phyloP scores from a whole-genome alignment of 2,113 vertebrate species.

The Mellivora capensis region DNA sequence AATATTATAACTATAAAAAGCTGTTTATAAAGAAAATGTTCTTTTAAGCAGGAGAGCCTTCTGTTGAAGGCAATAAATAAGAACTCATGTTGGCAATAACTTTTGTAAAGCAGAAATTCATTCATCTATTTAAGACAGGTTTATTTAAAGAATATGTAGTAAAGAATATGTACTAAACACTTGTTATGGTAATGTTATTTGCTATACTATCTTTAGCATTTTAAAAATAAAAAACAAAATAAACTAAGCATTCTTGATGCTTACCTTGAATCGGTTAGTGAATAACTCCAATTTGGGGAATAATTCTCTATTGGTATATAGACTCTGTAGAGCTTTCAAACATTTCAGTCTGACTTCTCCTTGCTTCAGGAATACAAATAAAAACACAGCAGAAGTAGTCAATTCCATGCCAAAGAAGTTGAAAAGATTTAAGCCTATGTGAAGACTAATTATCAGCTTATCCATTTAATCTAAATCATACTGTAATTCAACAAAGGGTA shows the following conservation, averaged over 20 bases:
- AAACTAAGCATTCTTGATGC: conserved; percentile 44
- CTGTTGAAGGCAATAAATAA: not conserved
- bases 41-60: conserved; percentile 14
- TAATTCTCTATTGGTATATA: conserved; percentile 98
- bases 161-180: conserved; percentile 17
- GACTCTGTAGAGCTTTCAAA: conserved; percentile 97
- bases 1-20: conserved; percentile 23
- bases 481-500: not conserved
- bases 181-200: not conserved
- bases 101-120: not conserved
- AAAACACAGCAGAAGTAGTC: conserved; percentile 69
- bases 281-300: conserved; percentile 98
- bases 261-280: conserved; percentile 99
- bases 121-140: not conserved
- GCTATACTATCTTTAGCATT: not conserved
- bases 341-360: conserved; percentile 99
- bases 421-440: conserved; percentile 41
- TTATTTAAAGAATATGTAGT: conserved; percentile 1
- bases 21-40: not conserved
- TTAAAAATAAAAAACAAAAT: not conserved
- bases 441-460: conserved; percentile 66
- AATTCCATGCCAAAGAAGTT: conserved; percentile 36
- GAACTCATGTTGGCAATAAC: not conserved
- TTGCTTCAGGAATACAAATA: conserved; percentile 89
- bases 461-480: conserved; percentile 55